These are phyloP conservation scores for Lates calcarifer DNA, from an alignment of 2,113 vertebrate species.

Conservation along the genomic window DNA sequence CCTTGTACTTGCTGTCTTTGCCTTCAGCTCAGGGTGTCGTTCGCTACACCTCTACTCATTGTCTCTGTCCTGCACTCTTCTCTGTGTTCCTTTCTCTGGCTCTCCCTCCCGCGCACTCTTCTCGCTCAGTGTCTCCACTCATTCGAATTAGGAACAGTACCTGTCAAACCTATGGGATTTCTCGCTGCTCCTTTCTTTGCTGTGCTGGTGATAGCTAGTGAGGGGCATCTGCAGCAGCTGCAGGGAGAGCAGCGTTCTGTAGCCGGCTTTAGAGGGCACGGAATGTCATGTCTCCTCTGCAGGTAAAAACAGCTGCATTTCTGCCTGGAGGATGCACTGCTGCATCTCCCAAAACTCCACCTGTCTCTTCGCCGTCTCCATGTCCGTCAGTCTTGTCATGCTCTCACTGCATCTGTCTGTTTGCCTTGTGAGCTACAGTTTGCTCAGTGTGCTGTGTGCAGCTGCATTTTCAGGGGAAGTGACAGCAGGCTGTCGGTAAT, in stretches of 20 bases:
- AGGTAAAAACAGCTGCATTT: constrained; percentile 79
- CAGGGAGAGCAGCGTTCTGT: constrained; percentile 80
- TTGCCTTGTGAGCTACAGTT: constrained; percentile 54
- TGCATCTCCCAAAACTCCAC: constrained; percentile 45
- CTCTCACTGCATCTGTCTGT: constrained; percentile 38
- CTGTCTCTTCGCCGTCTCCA: constrained; percentile 22
- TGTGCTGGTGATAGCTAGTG: constrained; percentile 62
- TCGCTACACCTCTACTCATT: constrained; percentile 51
- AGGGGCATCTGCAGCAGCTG: constrained; percentile 73
- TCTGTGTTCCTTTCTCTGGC: constrained; percentile 31
- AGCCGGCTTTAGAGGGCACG: constrained; percentile 82
- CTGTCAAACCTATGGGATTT: constrained; percentile 76
- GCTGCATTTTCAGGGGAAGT: constrained; percentile 47
- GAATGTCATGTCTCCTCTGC: constrained; percentile 87
- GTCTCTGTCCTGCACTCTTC: constrained; percentile 43
- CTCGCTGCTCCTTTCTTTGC: constrained; percentile 56
- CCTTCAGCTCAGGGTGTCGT: constrained; percentile 25
- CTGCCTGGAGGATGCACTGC: constrained; percentile 43
- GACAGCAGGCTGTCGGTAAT: constrained; percentile 44
- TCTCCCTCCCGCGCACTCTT: constrained; percentile 43
- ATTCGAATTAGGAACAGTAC: constrained; percentile 55
- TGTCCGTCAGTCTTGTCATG: constrained; percentile 30
- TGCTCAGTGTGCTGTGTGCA: constrained; percentile 46
- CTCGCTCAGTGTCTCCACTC: constrained; percentile 45
- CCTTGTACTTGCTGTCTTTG: constrained; percentile 29